Percentiles rank a stretch among this genome's conserved stretches.
phyloP scores from a whole-genome alignment of 35 echinoderm and acorn worm genomes.

The Strongylocentrotus purpuratus region DNA sequence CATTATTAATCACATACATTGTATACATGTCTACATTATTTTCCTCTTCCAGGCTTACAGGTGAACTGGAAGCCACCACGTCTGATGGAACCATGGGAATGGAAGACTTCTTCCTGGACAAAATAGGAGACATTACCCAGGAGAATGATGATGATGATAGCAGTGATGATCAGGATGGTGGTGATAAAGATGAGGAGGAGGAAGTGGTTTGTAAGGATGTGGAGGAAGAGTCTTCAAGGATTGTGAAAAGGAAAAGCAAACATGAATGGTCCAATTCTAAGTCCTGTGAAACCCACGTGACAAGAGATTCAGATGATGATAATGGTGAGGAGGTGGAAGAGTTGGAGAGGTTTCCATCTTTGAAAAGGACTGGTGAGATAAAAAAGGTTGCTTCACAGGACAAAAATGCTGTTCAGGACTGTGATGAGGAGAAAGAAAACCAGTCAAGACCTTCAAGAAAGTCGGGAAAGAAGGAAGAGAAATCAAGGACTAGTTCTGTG shows the following conservation, averaged over 20 bases:
- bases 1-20: too few species aligned
- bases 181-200: not conserved
- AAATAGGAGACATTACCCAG: not conserved
- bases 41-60: not conserved
- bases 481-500: not conserved
- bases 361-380: not conserved
- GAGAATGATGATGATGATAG: conserved; percentile 15
- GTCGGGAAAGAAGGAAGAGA: conserved; percentile 12
- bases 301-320: not conserved
- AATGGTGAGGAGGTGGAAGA: not conserved
- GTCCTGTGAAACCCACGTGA: not conserved
- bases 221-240: conserved; percentile 23
- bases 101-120: conserved; percentile 38
- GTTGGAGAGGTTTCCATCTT: not conserved
- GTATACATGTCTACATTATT: not conserved
- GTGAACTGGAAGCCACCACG: not conserved
- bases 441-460: not conserved
- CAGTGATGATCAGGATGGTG: conserved; percentile 19
- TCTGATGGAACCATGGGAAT: not conserved
- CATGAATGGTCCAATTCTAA: not conserved
- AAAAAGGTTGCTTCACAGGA: not conserved
- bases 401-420: not conserved
- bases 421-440: not conserved
- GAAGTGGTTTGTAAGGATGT: not conserved
- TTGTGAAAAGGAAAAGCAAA: not conserved